phyloP scores from a whole-genome alignment of 2,888 invertebrate species.

The Parnassius orleans region DNA sequence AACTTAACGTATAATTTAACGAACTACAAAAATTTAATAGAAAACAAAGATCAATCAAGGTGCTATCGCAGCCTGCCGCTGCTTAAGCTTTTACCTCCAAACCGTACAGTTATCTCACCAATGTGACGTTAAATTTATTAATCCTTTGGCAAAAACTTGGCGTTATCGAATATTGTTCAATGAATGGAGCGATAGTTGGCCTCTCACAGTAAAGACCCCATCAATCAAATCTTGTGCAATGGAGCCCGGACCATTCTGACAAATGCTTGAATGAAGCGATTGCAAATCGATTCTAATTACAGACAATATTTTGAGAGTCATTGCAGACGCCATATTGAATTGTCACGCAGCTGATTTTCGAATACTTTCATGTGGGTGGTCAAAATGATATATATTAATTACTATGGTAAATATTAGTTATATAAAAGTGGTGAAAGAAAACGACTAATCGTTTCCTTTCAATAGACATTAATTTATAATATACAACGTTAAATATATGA shows the following conservation, averaged over 20 bases:
- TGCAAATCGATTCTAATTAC: slow-evolving; percentile 75
- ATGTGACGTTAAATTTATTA: slow-evolving; percentile 54
- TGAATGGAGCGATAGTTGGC: slow-evolving; percentile 44
- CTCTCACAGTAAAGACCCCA: slow-evolving; percentile 43
- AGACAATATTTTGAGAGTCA: slow-evolving; percentile 72
- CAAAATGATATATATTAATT: neutral
- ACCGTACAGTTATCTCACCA: slow-evolving; percentile 42
- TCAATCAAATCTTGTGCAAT: slow-evolving; percentile 73
- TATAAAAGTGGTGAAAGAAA: too few species aligned
- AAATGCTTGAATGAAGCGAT: slow-evolving; percentile 56
- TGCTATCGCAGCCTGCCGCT: slow-evolving; percentile 33
- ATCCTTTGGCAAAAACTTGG: slow-evolving; percentile 61
- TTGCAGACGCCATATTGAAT: slow-evolving; percentile 53
- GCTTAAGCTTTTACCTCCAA: slow-evolving; percentile 35
- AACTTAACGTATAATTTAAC: slow-evolving; percentile 12
- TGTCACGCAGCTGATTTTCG: slow-evolving; percentile 50
- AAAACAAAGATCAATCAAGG: slow-evolving; percentile 37
- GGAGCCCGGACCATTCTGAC: slow-evolving; percentile 54
- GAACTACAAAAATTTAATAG: slow-evolving; percentile 19
- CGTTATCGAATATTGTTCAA: slow-evolving; percentile 53
- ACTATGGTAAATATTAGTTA: too few species aligned
- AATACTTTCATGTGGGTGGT: slow-evolving; percentile 1
- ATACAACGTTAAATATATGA: too few species aligned
- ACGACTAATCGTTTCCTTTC: too few species aligned
- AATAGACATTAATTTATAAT: too few species aligned